Evolutionary conservation across 2,888 invertebrate species (phyloP).

Genomic region (Scaptomyza flava): DNA sequence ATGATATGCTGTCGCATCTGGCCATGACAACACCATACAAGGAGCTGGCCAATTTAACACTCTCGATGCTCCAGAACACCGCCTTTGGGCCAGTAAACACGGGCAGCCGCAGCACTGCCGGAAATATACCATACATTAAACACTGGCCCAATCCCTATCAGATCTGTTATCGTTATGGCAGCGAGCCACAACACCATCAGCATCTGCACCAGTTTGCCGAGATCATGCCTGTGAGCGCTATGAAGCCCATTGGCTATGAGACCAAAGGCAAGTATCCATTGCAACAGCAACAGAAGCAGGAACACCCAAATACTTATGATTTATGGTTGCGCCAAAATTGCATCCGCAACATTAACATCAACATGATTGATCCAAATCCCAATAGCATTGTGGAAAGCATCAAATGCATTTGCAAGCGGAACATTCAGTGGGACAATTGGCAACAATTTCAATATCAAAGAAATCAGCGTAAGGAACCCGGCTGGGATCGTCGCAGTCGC

Average conservation of each 20-base stretch:
- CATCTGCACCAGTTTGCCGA: not conserved
- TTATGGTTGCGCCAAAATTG: constrained; percentile 11
- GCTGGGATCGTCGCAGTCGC: constrained; percentile 28
- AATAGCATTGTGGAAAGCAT: constrained; percentile 50
- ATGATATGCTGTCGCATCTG: constrained; percentile 18
- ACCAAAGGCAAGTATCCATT: constrained; percentile 11
- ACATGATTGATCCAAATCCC: constrained; percentile 22
- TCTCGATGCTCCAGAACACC: constrained; percentile 30
- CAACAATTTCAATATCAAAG: constrained; percentile 4
- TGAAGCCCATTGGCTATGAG: constrained; percentile 56
- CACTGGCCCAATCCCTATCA: constrained; percentile 42
- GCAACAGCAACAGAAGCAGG: not conserved
- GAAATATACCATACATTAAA: constrained; percentile 25
- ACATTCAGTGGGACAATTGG: constrained; percentile 2
- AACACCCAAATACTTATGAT: not conserved
- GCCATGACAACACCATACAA: constrained; percentile 31
- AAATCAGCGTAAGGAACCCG: not conserved
- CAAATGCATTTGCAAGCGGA: constrained; percentile 35
- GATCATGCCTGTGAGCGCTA: not conserved
- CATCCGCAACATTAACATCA: not conserved
- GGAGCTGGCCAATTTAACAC: constrained; percentile 26
- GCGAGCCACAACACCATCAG: not conserved
- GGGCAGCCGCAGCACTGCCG: constrained; percentile 19
- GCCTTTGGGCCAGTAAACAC: constrained; percentile 29
- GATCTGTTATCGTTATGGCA: constrained; percentile 3